Base-by-base conservation (phyloP, 2,888 invertebrate species). In the Zelleria hepariella region DNA sequence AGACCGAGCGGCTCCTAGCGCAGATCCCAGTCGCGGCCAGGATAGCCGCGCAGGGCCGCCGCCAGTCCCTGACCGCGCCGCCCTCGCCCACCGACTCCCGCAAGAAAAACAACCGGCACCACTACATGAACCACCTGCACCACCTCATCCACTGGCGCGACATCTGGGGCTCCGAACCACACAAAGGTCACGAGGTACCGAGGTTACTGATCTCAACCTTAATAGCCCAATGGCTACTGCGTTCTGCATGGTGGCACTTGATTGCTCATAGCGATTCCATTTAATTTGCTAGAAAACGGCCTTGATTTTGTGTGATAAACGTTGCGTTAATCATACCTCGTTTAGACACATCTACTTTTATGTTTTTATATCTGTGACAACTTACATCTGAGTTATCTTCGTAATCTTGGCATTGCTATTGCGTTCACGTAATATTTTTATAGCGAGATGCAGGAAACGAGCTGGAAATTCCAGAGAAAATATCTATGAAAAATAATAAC, bases 141-240 rank as follows among this genome's bases (percentile, higher is more conserved):
- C 84, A 87, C 60, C 75, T 86, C 61, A 88, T 86, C 63, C 86
- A 86, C 70, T 90, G 88, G 88, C 78, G 80, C 66, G 87, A 87
- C 71, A 86, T 86, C 64, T 86, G 87, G 87, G 80, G 82, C 60
- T 86, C 86, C 63, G 87, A 88, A 65, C 85, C 81, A 60, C 78
- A 86, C 64, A 87, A 80, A 72, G 75, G 73, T 64, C 77, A 87
- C 60, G 87, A 88, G 87, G 87, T 88, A 86, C 67, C 53, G 53
- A 53, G 53, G 53, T 53, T 25, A 53, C 25, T 53, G 53, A 23
- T 15, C 53, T 53, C 53, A 15, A 23, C 25, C 5, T 51, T 42
- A 42, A 15, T 42, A 10, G 32, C 32, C 32, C 32, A 42, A 15
- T 42, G 10, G 15, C 15, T 42, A 42, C 20, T 18, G 20, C 49